Conservation (phyloP, 1,140 invertebrate species). For the Euura lappo region DNA sequence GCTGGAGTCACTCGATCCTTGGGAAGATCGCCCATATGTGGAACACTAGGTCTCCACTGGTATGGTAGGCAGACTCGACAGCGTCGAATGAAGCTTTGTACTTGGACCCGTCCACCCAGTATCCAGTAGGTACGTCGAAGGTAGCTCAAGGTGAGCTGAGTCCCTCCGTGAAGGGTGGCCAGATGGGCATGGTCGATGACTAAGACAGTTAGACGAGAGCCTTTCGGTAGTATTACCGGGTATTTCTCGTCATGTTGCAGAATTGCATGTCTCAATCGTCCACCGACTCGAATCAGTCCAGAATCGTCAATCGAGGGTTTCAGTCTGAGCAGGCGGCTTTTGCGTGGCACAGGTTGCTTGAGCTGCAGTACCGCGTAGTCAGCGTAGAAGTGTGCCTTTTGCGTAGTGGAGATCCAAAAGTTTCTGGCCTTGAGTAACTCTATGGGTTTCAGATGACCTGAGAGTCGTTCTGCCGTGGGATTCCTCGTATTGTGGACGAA, state of each 20-base stretch:
- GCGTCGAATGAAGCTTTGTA: too few relatives aligned
- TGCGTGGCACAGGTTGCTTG: background rate
- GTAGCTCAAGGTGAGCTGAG: conserved; percentile 31
- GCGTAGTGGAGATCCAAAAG: background rate
- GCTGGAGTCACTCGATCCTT: conserved; percentile 29
- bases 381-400: background rate
- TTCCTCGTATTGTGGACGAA: background rate
- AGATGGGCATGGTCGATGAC: conserved; percentile 41
- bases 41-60: conserved; percentile 22
- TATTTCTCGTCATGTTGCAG: conserved; percentile 20
- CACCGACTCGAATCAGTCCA: conserved; percentile 28
- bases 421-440: background rate
- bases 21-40: conserved; percentile 43
- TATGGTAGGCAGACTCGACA: conserved; percentile 32
- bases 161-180: conserved; percentile 41
- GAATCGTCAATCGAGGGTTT: conserved; percentile 22
- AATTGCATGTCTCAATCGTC: conserved; percentile 22
- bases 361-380: background rate
- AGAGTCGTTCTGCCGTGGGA: background rate
- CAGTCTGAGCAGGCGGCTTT: too few relatives aligned
- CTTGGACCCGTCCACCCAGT: too few relatives aligned
- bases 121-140: conserved; percentile 36
- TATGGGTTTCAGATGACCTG: background rate
- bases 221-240: conserved; percentile 27
- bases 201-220: conserved; percentile 21